Base-by-base conservation (phyloP, 2,888 invertebrate species). In the Chesias legatella region DNA sequence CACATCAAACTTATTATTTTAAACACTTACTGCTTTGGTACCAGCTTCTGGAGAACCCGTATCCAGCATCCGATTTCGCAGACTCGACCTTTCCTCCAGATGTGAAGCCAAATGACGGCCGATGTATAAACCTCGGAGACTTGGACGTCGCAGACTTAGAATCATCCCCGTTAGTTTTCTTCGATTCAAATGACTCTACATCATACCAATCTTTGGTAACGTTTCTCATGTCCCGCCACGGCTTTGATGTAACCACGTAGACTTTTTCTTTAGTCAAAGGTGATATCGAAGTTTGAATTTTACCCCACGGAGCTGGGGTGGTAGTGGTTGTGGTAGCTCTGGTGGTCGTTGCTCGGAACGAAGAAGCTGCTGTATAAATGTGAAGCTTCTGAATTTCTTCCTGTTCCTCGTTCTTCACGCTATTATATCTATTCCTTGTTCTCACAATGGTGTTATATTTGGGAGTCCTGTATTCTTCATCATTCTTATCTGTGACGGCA, bases 231-330 rank as follows among this genome's bases (percentile, higher is more conserved):
- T 79, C 82, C 50, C 68, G 76, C 81, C 89, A 88, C 9, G 93
- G 90, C 62, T 93, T 92, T 0, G 95, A 94, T 2, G 95, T 95
- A 0, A 95, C 95, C 1, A 95, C 94, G 57, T 95, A 95, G 0
- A 95, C 91, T 67, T 93, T 94, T 78, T 95, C 95, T 61, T 93
- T 92, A 3, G 94, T 94, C 42, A 92, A 77, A n/a, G 94, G 92
- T 7, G 94, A 93, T 65, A 94, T 92, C 9, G 93, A 91, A 1
- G 94, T 91, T 64, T 92, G 90, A 49, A 92, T 89, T 60, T 90
- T 85, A 25, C 92, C 91, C 94, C 94, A 95, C 1, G 88, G 84
- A 0, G 88, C 83, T 17, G 79, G 75, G 33, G 86, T 88, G 6
- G 84, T 85, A 0, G 78, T 83, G 1, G 70, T 45, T 17, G 52